phyloP scores from a whole-genome alignment of 2,888 invertebrate genomes.

The Andrena fulva region DNA sequence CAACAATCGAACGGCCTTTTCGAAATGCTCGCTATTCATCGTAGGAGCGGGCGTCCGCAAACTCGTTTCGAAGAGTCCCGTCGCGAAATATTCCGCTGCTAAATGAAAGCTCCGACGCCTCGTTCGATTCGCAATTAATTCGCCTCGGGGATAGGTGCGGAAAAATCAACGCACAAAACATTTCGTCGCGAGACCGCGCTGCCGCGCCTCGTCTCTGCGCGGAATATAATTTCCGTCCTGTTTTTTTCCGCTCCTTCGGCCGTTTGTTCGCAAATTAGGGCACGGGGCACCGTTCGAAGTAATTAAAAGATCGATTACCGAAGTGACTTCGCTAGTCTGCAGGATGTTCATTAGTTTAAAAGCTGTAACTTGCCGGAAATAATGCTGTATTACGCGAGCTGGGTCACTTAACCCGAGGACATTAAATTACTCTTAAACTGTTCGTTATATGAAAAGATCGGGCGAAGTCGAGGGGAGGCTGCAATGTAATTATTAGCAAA shows the following conservation, averaged over 20 bases:
- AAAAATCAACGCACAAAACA: conserved; percentile 8
- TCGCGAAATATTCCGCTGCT: conserved; percentile 11
- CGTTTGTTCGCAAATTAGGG: too few species aligned
- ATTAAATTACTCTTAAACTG: too few species aligned
- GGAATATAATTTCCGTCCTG: not conserved
- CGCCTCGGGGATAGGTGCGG: not conserved
- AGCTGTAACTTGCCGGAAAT: too few species aligned
- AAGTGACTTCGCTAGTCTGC: too few species aligned
- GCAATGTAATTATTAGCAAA: too few species aligned
- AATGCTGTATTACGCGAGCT: too few species aligned
- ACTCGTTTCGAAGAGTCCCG: not conserved
- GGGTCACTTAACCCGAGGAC: too few species aligned
- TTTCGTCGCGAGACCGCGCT: not conserved
- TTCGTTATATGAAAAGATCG: too few species aligned
- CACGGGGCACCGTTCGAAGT: not conserved
- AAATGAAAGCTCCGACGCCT: conserved; percentile 24
- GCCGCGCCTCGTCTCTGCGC: not conserved
- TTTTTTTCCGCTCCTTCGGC: not conserved
- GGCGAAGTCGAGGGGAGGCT: too few species aligned
- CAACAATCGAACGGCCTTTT: not conserved
- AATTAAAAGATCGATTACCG: too few species aligned
- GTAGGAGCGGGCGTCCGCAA: not conserved
- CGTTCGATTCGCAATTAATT: conserved; percentile 6
- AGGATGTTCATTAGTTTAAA: too few species aligned
- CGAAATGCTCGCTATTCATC: not conserved